Evolutionary conservation across 2,113 vertebrate species (phyloP).

Genomic region (Oenanthe melanoleuca): DNA sequence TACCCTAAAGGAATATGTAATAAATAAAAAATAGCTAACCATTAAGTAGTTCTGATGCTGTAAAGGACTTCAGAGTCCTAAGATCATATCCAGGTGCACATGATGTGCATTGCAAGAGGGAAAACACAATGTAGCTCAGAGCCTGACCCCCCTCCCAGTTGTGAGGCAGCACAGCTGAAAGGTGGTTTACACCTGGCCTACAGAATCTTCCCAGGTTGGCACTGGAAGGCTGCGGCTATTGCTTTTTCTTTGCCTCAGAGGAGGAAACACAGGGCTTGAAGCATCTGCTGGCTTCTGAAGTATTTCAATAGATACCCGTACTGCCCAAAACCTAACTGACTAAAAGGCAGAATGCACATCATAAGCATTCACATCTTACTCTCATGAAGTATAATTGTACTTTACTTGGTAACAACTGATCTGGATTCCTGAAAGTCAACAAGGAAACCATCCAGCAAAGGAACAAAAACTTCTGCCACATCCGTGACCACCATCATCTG

Average conservation of each 20-base stretch:
- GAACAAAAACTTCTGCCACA: slow-evolving; percentile 91
- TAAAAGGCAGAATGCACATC: not conserved
- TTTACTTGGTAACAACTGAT: slow-evolving; percentile 90
- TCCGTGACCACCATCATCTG: slow-evolving; percentile 99
- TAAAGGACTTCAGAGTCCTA: not conserved
- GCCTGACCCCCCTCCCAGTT: not conserved
- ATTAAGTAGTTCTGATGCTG: not conserved
- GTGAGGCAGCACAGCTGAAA: not conserved
- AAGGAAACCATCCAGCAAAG: slow-evolving; percentile 92
- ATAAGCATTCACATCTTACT: not conserved
- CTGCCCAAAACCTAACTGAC: not conserved
- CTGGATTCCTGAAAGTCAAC: slow-evolving; percentile 90
- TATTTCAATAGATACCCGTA: not conserved
- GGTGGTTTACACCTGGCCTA: not conserved
- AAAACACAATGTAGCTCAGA: not conserved
- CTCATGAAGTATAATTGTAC: not conserved
- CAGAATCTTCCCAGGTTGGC: not conserved
- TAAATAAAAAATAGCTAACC: not conserved
- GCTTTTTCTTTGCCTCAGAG: not conserved
- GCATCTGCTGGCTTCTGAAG: not conserved
- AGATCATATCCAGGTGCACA: not conserved
- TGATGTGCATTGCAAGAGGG: not conserved
- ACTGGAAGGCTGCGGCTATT: fast-evolving
- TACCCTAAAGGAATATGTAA: not conserved
- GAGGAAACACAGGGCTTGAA: not conserved